phyloP scores from a whole-genome alignment of 2,113 vertebrate species.

The Ondatra zibethicus region DNA sequence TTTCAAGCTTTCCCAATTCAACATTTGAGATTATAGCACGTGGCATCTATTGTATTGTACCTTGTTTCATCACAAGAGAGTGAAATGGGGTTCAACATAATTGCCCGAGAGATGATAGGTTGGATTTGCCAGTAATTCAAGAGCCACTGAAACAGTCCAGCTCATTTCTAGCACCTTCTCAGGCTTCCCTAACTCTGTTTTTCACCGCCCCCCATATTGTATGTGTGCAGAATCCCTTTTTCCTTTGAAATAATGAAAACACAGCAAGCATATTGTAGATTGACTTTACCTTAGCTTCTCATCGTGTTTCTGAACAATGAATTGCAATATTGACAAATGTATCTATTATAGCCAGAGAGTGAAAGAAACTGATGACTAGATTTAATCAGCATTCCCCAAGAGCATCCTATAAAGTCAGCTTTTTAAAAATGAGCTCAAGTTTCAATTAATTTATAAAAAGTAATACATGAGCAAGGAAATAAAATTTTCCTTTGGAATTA shows the following conservation, averaged over 20 bases:
- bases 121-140: constrained; percentile 63
- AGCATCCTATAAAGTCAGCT: neutral
- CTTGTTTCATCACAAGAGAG: constrained; percentile 42
- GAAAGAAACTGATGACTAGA: neutral
- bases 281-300: constrained; percentile 3
- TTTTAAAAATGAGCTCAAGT: neutral
- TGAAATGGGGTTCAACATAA: neutral
- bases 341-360: constrained; percentile 40
- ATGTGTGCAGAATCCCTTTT: neutral
- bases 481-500: constrained; percentile 14
- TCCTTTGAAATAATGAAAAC: constrained; percentile 31
- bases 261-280: neutral
- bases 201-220: neutral
- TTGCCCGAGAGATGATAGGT: constrained; percentile 13
- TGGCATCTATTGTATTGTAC: neutral
- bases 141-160: neutral
- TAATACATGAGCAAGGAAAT: constrained; percentile 19
- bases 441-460: constrained; percentile 53
- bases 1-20: constrained; percentile 73
- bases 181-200: neutral
- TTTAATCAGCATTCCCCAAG: constrained; percentile 24
- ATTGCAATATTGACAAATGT: constrained; percentile 1
- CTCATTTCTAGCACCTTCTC: constrained; percentile 33
- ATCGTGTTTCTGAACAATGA: neutral
- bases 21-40: neutral